Evolutionary conservation across 2,797 vertebrate genomes (phyloP), one percentile per base, ranked within the genome.

Genomic region (Bovichtus diacanthus): DNA sequence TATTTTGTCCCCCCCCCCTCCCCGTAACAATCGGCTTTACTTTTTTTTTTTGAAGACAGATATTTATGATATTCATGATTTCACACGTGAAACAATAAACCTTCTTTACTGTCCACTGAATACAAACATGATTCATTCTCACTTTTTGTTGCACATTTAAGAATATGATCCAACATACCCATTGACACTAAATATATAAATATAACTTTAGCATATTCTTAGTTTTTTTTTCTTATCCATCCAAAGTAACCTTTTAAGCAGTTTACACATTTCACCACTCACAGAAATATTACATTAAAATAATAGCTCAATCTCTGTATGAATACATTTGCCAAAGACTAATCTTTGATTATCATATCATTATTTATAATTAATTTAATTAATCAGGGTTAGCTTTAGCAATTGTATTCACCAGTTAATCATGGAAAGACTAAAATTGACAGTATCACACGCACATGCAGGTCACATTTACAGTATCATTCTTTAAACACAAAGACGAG

Each of bases 171-270:
- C 31, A 29, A 41, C 21, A 36, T 23, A 18, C 0, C 3, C 39
- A 27, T 21, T 59, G n/a, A 2, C 27, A 36, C n/a, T n/a, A n/a
- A n/a, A n/a, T 27, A 6, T 46, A n/a, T 16, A 23, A 38, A 60
- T 53, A 29, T 44, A 44, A 34, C 21, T 64, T 68, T 1, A 60
- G 29, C 18, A 18, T 27, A 64, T 58, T 31, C 19, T 38, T 11
- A 27, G 18, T 23, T 47, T 6, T 23, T 47, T 6, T 29, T 49
- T 50, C 9, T 31, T 55, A 41, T 59, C 25, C n/a, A 38, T 9
- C 38, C 21, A 63, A 27, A 54, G 41, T 27, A 51, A 66, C 55
- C 13, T 51, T 76, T 70, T 12, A 47, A 46, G 38, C 19, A 58
- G n/a, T 9, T 46, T 3, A 21, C 16, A 59, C 11, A 19, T 56